Evolutionary conservation across 2,888 invertebrate species (phyloP).

Genomic region (Nymphalis polychloros): DNA sequence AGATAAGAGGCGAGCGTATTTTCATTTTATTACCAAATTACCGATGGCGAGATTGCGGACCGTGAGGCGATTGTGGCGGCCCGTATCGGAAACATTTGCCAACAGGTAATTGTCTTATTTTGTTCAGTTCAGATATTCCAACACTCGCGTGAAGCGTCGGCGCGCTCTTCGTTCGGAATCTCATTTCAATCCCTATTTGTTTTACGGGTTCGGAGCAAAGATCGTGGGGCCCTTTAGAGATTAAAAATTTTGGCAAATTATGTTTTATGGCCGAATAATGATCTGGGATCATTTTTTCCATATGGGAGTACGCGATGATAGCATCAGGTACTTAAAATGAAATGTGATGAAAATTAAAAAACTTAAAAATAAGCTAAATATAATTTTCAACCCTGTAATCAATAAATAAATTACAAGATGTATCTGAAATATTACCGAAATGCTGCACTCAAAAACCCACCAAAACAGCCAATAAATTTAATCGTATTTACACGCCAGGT

Average conservation of each 20-base stretch:
- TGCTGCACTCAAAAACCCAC: conserved; percentile 12
- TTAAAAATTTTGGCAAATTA: conserved; percentile 23
- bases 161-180: conserved; percentile 16
- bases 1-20: conserved; percentile 78
- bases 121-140: conserved; percentile 59
- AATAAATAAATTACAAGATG: conserved; percentile 3
- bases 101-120: conserved; percentile 74
- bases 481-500: conserved; percentile 34
- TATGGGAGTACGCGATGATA: conserved; percentile 9
- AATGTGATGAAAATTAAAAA: conserved; percentile 6
- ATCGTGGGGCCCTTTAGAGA: conserved; percentile 18
- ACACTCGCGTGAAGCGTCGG: conserved; percentile 48
- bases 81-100: conserved; percentile 73
- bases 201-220: conserved; percentile 24
- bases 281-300: conserved; percentile 20
- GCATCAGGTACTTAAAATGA: conserved; percentile 9
- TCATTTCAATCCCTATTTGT: conserved; percentile 38
- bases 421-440: conserved; percentile 1
- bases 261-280: conserved; percentile 29
- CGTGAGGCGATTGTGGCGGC: conserved; percentile 62
- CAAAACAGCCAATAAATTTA: conserved; percentile 25
- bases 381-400: conserved; percentile 5
- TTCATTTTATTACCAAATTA: conserved; percentile 83
- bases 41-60: conserved; percentile 74
- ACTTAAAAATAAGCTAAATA: background rate